Percentiles rank a stretch among this genome's conserved stretches.
Conservation (phyloP, 2,888 invertebrate genomes). For the Coecobrya sp. region DNA sequence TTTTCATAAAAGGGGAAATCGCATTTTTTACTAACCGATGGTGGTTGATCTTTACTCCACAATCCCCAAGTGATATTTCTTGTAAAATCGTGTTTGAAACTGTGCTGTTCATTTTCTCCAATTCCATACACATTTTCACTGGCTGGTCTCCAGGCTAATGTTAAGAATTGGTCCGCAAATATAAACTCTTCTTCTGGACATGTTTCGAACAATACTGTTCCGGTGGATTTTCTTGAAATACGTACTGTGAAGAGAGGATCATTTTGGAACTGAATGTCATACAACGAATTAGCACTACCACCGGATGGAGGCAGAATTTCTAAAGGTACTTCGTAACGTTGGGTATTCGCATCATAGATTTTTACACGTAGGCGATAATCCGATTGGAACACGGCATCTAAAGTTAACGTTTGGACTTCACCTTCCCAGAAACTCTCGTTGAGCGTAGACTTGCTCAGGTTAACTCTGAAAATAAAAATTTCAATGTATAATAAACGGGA, state of each 20-base stretch:
- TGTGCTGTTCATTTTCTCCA: conserved; percentile 88
- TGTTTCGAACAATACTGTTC: conserved; percentile 85
- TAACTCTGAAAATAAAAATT: conserved; percentile 66
- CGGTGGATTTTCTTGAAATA: conserved; percentile 80
- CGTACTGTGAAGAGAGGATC: conserved; percentile 81
- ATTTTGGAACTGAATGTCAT: conserved; percentile 80
- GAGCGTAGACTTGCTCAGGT: conserved; percentile 38
- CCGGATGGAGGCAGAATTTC: conserved; percentile 72
- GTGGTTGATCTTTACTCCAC: conserved; percentile 83
- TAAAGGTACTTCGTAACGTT: conserved; percentile 83
- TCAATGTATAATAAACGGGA: neutral
- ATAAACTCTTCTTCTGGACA: conserved; percentile 87
- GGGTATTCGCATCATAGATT: conserved; percentile 78
- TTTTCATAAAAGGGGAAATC: neutral
- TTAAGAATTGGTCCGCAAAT: conserved; percentile 88
- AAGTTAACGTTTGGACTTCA: conserved; percentile 77
- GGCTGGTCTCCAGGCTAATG: conserved; percentile 87
- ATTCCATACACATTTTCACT: conserved; percentile 88
- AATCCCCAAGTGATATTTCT: conserved; percentile 77
- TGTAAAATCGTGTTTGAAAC: conserved; percentile 87
- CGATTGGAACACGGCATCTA: conserved; percentile 81
- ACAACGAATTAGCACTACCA: conserved; percentile 74
- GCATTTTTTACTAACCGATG: conserved; percentile 72
- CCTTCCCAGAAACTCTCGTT: conserved; percentile 68
- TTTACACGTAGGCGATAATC: conserved; percentile 83